Evolutionary conservation across 2,888 invertebrate genomes (phyloP).

Genomic region (Octodonta nipae): DNA sequence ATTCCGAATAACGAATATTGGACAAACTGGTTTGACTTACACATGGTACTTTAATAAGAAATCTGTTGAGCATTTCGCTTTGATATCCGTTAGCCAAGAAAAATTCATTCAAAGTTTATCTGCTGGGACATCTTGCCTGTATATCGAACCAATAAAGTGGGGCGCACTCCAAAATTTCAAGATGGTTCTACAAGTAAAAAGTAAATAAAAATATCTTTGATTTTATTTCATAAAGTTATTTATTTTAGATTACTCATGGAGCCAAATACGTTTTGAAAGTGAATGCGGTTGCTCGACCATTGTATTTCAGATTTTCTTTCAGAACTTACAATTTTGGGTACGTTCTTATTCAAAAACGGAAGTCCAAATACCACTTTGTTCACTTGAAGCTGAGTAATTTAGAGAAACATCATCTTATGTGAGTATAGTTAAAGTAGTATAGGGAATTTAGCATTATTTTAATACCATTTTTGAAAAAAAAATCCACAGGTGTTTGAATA

Average conservation of each 20-base stretch:
- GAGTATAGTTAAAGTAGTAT: constrained; percentile 10
- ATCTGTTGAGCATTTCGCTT: constrained; percentile 10
- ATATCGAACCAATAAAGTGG: constrained; percentile 10
- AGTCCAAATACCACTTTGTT: constrained; percentile 35
- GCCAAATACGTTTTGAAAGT: constrained; percentile 47
- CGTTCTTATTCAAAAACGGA: constrained; percentile 46
- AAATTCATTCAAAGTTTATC: constrained; percentile 13
- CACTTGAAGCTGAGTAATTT: constrained; percentile 29
- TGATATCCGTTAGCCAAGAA: constrained; percentile 10
- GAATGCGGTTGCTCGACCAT: constrained; percentile 44
- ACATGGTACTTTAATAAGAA: constrained; percentile 13
- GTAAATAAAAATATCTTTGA: no score
- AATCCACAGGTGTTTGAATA: no score
- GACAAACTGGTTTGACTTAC: constrained; percentile 18
- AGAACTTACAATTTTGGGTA: constrained; percentile 50
- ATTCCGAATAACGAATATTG: constrained; percentile 14
- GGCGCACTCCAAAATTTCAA: constrained; percentile 13
- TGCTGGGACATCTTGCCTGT: constrained; percentile 5
- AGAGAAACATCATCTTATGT: constrained; percentile 13
- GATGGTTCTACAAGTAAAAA: constrained; percentile 16
- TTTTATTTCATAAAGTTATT: no score
- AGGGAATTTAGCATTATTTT: no score
- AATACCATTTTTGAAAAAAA: no score
- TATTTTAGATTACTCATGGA: constrained; percentile 59
- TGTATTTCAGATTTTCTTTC: constrained; percentile 49